Evolutionary conservation across 1,140 invertebrate genomes (phyloP), one percentile per base, ranked within the genome.

Genomic region (Macrobrachium rosenbergii): DNA sequence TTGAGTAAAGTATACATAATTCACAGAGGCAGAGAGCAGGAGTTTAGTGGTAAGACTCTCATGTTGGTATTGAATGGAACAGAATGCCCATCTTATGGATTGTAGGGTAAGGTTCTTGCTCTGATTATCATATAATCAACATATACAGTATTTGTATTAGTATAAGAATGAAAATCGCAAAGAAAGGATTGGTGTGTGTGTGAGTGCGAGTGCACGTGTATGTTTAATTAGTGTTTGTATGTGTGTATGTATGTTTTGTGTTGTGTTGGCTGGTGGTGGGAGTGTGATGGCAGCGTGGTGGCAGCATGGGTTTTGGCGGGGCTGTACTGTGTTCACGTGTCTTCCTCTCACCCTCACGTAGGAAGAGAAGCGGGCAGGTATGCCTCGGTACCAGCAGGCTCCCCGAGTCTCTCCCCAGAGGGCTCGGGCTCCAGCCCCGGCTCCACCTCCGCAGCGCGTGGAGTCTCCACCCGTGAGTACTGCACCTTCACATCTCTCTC

Each of bases 351-450:
- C 85, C 85, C 85, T 87, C 85, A 87, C 85, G 85, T 87, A 87
- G 85, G 85, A 87, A 87, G 85, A 87, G 85, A 87, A 87, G 85
- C 85, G 85, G 85, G 85, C 85, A 87, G 85, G 85, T 87, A 87
- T 87, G 85, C 77, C 67, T 87, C 85, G 85, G 72, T 87, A 87
- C 85, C 85, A 87, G 77, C 67, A 75, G 85, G 85, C 85, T 81
- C 85, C 85, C 79, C 85, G 85, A 87, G 85, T 79, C 85, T 87
- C 85, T 79, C 85, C 85, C 23, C 85, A 81, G 63, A 87, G 85
- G 85, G 85, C 85, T 72, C 85, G 85, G 85, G 85, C 85, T 52
- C 85, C 85, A 75, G 85, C 85, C 79, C 85, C 85, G 64, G 85
- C 85, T 87, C 85, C 85, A 80, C 85, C 85, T 79, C 85, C 85